Percentiles rank a stretch among this genome's conserved stretches.
Conservation (phyloP, 2,888 invertebrate genomes). For the Conomelus anceps region DNA sequence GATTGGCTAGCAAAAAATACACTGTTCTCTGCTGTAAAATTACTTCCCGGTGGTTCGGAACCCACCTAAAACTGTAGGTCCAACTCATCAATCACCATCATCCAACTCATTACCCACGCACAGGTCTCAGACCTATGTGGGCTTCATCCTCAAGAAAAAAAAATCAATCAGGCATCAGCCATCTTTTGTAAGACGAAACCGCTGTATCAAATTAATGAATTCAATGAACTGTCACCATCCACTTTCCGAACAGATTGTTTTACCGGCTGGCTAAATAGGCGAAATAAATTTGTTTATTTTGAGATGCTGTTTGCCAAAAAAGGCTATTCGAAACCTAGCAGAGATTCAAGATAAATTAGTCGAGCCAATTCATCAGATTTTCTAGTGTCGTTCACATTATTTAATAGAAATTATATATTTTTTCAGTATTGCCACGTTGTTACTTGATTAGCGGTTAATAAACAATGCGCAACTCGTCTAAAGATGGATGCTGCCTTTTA, state of each 20-base stretch:
- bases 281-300: neutral
- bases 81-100: too few species aligned
- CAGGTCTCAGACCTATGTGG: too few species aligned
- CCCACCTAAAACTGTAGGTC: too few species aligned
- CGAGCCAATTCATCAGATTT: neutral
- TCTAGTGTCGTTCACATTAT: neutral
- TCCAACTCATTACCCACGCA: too few species aligned
- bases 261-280: too few species aligned
- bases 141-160: too few species aligned
- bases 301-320: neutral
- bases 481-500: neutral
- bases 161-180: too few species aligned
- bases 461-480: neutral
- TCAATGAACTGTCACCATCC: neutral
- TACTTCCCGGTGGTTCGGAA: too few species aligned
- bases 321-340: neutral
- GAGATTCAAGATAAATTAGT: neutral
- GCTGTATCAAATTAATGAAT: neutral
- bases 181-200: neutral
- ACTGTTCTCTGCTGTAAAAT: too few species aligned
- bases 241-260: neutral
- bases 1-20: too few species aligned
- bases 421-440: neutral
- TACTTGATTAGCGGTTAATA: neutral
- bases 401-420: neutral